Base-by-base conservation (phyloP, 2,888 invertebrate genomes). In the Pristionchus japonicus region DNA sequence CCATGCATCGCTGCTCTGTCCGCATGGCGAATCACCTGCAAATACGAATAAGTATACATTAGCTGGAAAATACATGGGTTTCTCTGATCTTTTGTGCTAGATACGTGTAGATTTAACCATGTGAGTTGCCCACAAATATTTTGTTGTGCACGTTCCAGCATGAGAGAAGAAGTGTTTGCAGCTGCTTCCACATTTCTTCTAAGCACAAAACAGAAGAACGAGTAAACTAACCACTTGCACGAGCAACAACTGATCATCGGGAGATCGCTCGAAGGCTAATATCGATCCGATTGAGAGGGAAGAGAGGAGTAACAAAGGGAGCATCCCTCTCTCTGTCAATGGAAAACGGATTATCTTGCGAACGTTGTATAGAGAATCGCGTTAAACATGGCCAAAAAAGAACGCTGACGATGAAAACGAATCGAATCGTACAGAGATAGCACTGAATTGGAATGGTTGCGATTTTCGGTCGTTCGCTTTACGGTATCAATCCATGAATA, bases 1-100 rank as follows among this genome's bases (percentile, higher is more conserved):
- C 70, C 70, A 47, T 34, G 37, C 67, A 70, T 86, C 15, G 47
- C 27, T 17, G 86, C 67, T 49, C 86, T 52, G 70, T 86, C 86
- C n/a, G 86, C 86, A 49, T 86, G 86, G 9, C 86, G 86, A 70
- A 86, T 86, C 34, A 86, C 86, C 86, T 86, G 70, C 47, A 34
- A n/a, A 1, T 9, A 43, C 27, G n/a, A 37, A 70, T 15, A 57
- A 57, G 17, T 13, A n/a, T n/a, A n/a, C n/a, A n/a, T n/a, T n/a
- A n/a, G n/a, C n/a, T n/a, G n/a, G n/a, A n/a, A n/a, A n/a, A n/a
- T 47, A 47, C 47, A 47, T 47, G 47, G 6, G 9, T 13, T 47
- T 47, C 13, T 13, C 47, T 47, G 47, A 47, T 47, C 6, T 13
- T 47, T 47, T 47, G 47, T n/a, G n/a, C n/a, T n/a, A n/a, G n/a